Percentiles rank a stretch among this genome's conserved stretches.
These are phyloP conservation scores for Meliscaeva auricollis DNA, from an alignment of 2,888 invertebrate genomes.

Conservation along the genomic window DNA sequence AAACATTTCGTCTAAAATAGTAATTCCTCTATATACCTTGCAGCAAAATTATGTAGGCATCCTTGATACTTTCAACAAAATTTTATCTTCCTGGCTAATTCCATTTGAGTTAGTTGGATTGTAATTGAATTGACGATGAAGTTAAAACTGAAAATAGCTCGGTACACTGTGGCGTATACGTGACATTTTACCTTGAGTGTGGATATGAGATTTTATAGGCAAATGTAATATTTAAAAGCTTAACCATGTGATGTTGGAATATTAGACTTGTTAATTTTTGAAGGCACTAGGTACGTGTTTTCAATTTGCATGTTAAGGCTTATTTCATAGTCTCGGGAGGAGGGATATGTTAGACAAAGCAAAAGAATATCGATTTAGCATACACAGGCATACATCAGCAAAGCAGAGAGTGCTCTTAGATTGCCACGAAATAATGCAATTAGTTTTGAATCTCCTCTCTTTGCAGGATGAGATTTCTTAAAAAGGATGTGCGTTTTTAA, in stretches of 20 bases:
- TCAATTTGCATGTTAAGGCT: background rate
- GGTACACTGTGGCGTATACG: slow-evolving; percentile 21
- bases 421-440: slow-evolving; percentile 54
- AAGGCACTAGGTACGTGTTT: background rate
- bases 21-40: background rate
- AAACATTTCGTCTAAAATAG: slow-evolving; percentile 17
- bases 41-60: background rate
- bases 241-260: slow-evolving; percentile 7
- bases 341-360: fast-evolving
- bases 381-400: background rate
- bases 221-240: slow-evolving; percentile 1
- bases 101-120: slow-evolving; percentile 44
- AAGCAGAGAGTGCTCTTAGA: background rate
- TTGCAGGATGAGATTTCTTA: slow-evolving; percentile 12
- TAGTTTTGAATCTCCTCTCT: slow-evolving; percentile 34
- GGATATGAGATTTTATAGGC: background rate
- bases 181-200: slow-evolving; percentile 23
- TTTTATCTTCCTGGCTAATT: slow-evolving; percentile 39
- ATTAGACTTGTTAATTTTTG: background rate
- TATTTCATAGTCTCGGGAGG: background rate
- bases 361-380: slow-evolving; percentile 15
- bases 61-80: background rate
- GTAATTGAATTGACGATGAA: slow-evolving; percentile 55
- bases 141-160: slow-evolving; percentile 17
- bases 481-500: slow-evolving; percentile 8